Evolutionary conservation across 2,888 invertebrate species (phyloP).

Genomic region (Lycaena phlaeas): DNA sequence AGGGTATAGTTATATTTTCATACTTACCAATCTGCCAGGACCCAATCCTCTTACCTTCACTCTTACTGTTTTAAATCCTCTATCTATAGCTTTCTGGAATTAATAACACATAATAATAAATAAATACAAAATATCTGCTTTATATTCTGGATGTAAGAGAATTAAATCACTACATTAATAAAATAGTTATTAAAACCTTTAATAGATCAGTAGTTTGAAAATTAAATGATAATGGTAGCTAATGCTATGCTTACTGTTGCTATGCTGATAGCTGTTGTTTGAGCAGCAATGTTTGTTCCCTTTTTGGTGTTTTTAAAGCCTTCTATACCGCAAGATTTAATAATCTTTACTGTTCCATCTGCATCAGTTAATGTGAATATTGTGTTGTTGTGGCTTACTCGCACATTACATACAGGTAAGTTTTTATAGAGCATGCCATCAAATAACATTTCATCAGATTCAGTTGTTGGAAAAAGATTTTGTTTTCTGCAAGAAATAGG

Average conservation of each 20-base stretch:
- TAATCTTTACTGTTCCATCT: slow-evolving; percentile 75
- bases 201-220: too few species aligned
- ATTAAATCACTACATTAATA: too few species aligned
- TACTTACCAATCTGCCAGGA: slow-evolving; percentile 90
- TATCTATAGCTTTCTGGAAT: slow-evolving; percentile 78
- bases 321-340: slow-evolving; percentile 88
- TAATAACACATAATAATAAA: neutral
- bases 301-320: slow-evolving; percentile 96
- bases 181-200: too few species aligned
- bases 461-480: slow-evolving; percentile 81
- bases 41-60: slow-evolving; percentile 88
- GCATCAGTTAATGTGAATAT: slow-evolving; percentile 82
- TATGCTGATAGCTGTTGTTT: slow-evolving; percentile 90
- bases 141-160: too few species aligned
- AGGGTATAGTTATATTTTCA: too few species aligned
- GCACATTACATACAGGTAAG: slow-evolving; percentile 87
- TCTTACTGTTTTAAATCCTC: slow-evolving; percentile 82
- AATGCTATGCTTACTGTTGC: slow-evolving; percentile 82
- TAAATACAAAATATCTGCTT: too few species aligned
- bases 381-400: slow-evolving; percentile 91
- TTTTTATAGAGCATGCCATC: slow-evolving; percentile 84
- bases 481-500: slow-evolving; percentile 69
- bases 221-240: too few species aligned
- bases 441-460: slow-evolving; percentile 81
- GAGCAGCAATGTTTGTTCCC: slow-evolving; percentile 97